Base-by-base conservation (phyloP, 2,797 vertebrate genomes). In the Loriculus beryllinus region DNA sequence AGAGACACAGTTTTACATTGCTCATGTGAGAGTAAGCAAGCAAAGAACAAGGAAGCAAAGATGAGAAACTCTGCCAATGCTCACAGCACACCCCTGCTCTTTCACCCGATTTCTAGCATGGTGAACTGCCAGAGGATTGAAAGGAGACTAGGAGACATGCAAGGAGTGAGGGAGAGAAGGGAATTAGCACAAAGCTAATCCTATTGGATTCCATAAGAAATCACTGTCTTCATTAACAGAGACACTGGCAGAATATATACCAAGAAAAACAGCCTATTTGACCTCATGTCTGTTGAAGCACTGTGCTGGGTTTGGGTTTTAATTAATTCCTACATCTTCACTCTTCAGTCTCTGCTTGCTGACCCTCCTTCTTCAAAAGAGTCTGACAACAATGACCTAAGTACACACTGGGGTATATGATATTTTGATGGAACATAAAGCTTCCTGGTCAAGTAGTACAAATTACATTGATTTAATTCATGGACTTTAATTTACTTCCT, bases 401-500 rank as follows among this genome's bases (percentile, higher is more conserved):
- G 43, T 42, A 40, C 48, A n/a, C 31, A 4, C 18, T 17, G 43
- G 5, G 17, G 72, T 1, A 1, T 17, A 14, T 43, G 67, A 63
- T 70, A 60, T 75, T 64, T 62, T 65, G 52, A 39, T 67, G 40
- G 35, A 86, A 45, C 47, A 84, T 7, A 70, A 86, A 84, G 2
- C 54, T 59, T 70, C 43, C 37, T 82, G 77, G 60, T 74, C 90
- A 86, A 88, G 60, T 74, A 92, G 45, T 14, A 88, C 77, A 91
- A 91, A 88, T 75, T 43, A 69, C 87, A 69, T 82, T 65, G 33
- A 86, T 82, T 84, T 65, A 37, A 86, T 82, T 84, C 60, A 33
- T 35, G 11, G 59, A 47, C 80, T 96, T 93, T 90, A 94, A 95
- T 95, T 91, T 94, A 77, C 82, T 95, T 95, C 80, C 89, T 86